A percentile compares a stretch with the other conserved stretches of the same genome.
Evolutionary conservation across 2,797 vertebrate genomes (phyloP).

Genomic region (Cryptoprocta ferox): DNA sequence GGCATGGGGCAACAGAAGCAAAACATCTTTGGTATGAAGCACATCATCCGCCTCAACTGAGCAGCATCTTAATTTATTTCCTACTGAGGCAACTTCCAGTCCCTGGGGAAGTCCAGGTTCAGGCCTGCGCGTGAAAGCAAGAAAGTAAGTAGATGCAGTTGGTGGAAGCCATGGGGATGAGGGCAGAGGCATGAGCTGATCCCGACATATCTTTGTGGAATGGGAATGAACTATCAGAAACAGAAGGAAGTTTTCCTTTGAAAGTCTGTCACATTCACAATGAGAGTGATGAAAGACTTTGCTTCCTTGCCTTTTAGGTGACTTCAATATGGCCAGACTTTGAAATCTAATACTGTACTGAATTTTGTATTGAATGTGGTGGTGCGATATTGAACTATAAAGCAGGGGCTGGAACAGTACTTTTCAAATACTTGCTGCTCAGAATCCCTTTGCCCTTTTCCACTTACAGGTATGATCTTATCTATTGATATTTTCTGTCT

Average conservation of each 20-base stretch:
- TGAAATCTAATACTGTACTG: slow-evolving; percentile 79
- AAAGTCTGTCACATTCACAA: slow-evolving; percentile 76
- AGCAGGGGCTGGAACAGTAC: slow-evolving; percentile 71
- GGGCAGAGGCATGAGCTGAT: slow-evolving; percentile 35
- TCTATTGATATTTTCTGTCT: slow-evolving; percentile 80
- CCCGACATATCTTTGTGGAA: slow-evolving; percentile 59
- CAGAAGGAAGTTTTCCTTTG: slow-evolving; percentile 73
- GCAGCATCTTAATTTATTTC: neutral
- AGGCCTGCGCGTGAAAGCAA: neutral
- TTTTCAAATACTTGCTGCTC: slow-evolving; percentile 82
- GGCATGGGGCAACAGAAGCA: neutral
- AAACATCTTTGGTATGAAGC: neutral
- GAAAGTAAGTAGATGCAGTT: neutral
- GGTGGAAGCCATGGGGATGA: neutral
- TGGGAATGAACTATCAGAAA: slow-evolving; percentile 70
- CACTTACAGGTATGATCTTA: slow-evolving; percentile 74
- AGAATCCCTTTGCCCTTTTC: slow-evolving; percentile 74
- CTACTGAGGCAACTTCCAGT: neutral
- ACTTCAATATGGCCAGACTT: slow-evolving; percentile 79
- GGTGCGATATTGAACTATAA: slow-evolving; percentile 77
- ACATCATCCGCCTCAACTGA: neutral
- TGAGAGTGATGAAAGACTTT: slow-evolving; percentile 76
- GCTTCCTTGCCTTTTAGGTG: slow-evolving; percentile 77
- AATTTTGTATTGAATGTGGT: slow-evolving; percentile 78
- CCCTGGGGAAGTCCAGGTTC: neutral